Evolutionary conservation across 2,113 vertebrate genomes (phyloP).

Genomic region (Urocynchramus pylzowi): DNA sequence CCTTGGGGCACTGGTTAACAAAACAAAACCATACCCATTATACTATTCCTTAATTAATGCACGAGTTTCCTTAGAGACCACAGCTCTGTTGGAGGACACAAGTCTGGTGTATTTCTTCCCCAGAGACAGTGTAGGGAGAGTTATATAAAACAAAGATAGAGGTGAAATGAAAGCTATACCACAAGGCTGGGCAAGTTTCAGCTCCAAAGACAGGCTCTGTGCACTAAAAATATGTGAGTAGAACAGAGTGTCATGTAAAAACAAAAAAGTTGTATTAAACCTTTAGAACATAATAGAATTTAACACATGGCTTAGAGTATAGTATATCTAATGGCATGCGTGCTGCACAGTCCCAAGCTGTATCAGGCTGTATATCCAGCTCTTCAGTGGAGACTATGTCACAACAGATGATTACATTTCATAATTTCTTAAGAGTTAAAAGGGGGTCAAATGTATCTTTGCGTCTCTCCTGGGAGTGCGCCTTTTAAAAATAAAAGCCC

Average conservation of each 20-base stretch:
- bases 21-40: conserved; percentile 46
- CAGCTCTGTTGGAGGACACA: conserved; percentile 56
- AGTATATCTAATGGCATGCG: neutral
- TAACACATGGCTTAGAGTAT: neutral
- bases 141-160: conserved; percentile 40
- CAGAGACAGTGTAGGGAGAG: neutral
- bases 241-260: neutral
- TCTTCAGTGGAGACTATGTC: neutral
- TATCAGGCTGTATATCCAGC: neutral
- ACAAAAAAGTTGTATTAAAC: neutral
- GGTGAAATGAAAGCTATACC: conserved; percentile 34
- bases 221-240: neutral
- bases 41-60: conserved; percentile 51
- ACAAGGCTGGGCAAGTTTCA: neutral
- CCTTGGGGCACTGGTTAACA: conserved; percentile 40
- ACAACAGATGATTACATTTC: neutral
- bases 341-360: neutral
- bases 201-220: neutral
- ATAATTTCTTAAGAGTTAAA: neutral
- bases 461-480: neutral
- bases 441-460: neutral
- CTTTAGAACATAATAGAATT: neutral
- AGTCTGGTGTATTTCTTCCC: conserved; percentile 33
- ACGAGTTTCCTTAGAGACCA: conserved; percentile 50
- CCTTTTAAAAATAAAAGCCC: neutral